Base-by-base conservation (phyloP, 2,888 invertebrate species). In the Dione juno region DNA sequence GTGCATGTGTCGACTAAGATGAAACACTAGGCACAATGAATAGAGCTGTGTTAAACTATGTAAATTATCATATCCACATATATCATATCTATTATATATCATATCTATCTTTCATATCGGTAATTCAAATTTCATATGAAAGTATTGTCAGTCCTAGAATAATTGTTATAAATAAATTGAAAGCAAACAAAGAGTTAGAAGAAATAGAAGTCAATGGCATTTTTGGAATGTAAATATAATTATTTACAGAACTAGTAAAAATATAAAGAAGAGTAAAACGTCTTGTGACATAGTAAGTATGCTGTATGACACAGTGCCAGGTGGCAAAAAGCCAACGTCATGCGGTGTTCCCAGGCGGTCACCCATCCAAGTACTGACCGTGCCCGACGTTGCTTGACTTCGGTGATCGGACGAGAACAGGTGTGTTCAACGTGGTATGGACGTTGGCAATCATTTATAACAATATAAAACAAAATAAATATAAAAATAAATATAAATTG, bases 371-470 rank as follows among this genome's bases (percentile, higher is more conserved):
- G 89, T 88, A 89, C 88, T 89, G 85, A 89, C 85, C 84, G 81
- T 88, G 88, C 88, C 88, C 88, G 86, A 89, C 83, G 88, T 87
- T 89, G 88, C 88, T 88, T 89, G 87, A 88, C 88, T 89, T 88
- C 89, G 88, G 89, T 89, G 89, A 89, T 89, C 89, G 88, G 88
- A 89, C 87, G 89, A 89, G 88, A 89, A 88, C 87, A 88, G 88
- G 88, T 88, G 88, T 87, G 77, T 88, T 89, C 88, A 90, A 87
- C 88, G 82, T 89, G 82, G 88, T 89, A 88, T 88, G 88, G 87
- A 87, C 87, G 83, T 83, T 82, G 82, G 79, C 81, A 67, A 74
- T 2, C 28, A 6, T 14, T 1, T 8, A 5, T 7, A 3, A n/a
- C n/a, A n/a, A n/a, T 7, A 45, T 3, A 45, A n/a, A n/a, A 7